Evolutionary conservation across 2,113 vertebrate genomes (phyloP).

Genomic region (Daboia siamensis): DNA sequence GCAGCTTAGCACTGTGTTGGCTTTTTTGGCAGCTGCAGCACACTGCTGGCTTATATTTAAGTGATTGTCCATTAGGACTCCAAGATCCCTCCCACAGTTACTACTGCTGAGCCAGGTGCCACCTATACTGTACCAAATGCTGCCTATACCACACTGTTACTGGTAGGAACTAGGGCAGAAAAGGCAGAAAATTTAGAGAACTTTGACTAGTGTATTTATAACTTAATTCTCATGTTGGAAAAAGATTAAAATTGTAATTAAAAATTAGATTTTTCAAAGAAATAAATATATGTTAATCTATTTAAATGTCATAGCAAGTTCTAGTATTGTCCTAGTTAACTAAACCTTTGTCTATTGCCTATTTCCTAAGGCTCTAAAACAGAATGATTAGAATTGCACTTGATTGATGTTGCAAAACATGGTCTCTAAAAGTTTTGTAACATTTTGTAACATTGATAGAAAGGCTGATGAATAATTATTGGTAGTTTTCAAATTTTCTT

Average conservation of each 20-base stretch:
- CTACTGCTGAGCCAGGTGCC: too few relatives aligned
- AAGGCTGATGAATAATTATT: not conserved
- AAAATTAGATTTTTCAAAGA: not conserved
- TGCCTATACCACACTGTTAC: too few relatives aligned
- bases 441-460: not conserved
- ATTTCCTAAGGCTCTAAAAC: not conserved
- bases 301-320: rapidly evolving
- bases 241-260: not conserved
- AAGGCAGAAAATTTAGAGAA: not conserved
- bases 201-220: rapidly evolving
- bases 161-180: not conserved
- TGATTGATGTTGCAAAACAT: not conserved
- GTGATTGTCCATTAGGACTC: too few relatives aligned
- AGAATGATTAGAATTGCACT: not conserved
- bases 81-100: too few relatives aligned
- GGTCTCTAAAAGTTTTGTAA: not conserved
- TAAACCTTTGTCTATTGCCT: not conserved
- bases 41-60: too few relatives aligned
- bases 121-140: too few relatives aligned
- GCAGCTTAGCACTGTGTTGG: too few relatives aligned
- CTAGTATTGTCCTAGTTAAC: not conserved
- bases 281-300: not conserved
- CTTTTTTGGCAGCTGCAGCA: too few relatives aligned
- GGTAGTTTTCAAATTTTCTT: not conserved
- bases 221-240: not conserved